Evolutionary conservation across 2,888 invertebrate genomes (phyloP).

Genomic region (Tetragnatha montana): DNA sequence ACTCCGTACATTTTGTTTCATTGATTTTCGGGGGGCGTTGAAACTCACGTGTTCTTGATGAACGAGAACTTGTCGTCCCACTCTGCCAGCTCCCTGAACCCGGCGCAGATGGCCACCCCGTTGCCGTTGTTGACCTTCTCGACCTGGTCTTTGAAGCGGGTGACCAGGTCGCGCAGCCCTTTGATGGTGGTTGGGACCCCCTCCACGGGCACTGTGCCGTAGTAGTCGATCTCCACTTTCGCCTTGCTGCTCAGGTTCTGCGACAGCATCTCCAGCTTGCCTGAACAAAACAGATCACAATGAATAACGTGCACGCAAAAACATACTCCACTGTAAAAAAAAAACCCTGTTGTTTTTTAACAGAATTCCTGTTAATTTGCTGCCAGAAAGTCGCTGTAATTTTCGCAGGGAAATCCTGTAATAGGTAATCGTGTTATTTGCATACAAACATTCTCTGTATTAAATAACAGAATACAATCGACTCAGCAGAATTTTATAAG

Average conservation of each 20-base stretch:
- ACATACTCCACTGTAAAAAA: too few relatives aligned
- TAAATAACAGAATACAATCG: too few relatives aligned
- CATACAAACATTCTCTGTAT: too few relatives aligned
- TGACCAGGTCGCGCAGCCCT: constrained; percentile 29
- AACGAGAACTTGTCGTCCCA: constrained; percentile 24
- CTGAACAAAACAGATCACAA: neutral
- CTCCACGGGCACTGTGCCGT: constrained; percentile 43
- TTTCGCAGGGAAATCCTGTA: too few relatives aligned
- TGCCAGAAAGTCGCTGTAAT: too few relatives aligned
- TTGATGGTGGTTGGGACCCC: constrained; percentile 46
- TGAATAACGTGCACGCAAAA: too few relatives aligned
- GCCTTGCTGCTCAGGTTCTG: constrained; percentile 37
- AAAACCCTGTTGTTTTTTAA: too few relatives aligned
- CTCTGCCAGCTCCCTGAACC: constrained; percentile 32
- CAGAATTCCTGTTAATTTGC: too few relatives aligned
- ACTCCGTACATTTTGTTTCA: too few relatives aligned
- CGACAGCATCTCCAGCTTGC: constrained; percentile 19
- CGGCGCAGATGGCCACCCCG: constrained; percentile 51
- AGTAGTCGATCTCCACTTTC: constrained; percentile 60
- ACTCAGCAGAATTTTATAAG: too few relatives aligned
- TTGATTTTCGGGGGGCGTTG: too few relatives aligned
- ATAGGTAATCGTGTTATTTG: too few relatives aligned
- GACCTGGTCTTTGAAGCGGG: constrained; percentile 35
- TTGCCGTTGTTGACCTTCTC: constrained; percentile 40
- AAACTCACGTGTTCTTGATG: constrained; percentile 37